Evolutionary conservation across 2,113 vertebrate genomes (phyloP).

Genomic region (Laticauda laticaudata): DNA sequence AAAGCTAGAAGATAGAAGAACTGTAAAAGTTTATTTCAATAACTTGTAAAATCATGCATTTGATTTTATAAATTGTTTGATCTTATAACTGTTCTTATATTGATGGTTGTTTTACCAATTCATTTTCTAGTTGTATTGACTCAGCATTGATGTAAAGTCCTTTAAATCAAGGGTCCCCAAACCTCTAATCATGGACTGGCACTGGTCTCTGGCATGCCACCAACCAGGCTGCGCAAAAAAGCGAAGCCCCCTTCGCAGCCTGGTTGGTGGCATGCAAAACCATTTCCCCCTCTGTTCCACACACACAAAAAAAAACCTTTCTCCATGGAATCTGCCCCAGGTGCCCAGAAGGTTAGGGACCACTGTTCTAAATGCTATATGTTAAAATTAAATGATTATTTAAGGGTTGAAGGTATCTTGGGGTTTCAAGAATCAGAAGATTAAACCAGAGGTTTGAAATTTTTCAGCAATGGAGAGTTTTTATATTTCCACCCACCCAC

Average conservation of each 20-base stretch:
- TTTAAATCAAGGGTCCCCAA: background rate
- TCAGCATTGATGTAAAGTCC: background rate
- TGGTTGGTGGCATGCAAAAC: too few relatives aligned
- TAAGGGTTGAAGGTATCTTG: background rate
- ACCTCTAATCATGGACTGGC: too few relatives aligned
- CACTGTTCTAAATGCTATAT: background rate
- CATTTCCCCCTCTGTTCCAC: too few relatives aligned
- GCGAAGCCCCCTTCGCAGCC: too few relatives aligned
- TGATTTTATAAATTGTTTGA: background rate
- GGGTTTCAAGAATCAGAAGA: background rate
- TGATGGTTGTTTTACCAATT: background rate
- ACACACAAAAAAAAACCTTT: too few relatives aligned
- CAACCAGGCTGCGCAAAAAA: too few relatives aligned
- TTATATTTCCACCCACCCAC: background rate
- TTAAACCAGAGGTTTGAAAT: background rate
- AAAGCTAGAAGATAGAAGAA: background rate
- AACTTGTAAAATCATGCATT: background rate
- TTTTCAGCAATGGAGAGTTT: background rate
- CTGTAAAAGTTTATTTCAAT: background rate
- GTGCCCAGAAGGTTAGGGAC: too few relatives aligned
- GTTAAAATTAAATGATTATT: background rate
- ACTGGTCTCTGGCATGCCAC: too few relatives aligned
- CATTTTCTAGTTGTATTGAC: background rate
- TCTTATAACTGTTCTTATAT: background rate
- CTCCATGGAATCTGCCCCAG: too few relatives aligned